These are phyloP conservation scores for Polia nebulosa DNA, from an alignment of 2,888 invertebrate genomes.

Conservation along the genomic window DNA sequence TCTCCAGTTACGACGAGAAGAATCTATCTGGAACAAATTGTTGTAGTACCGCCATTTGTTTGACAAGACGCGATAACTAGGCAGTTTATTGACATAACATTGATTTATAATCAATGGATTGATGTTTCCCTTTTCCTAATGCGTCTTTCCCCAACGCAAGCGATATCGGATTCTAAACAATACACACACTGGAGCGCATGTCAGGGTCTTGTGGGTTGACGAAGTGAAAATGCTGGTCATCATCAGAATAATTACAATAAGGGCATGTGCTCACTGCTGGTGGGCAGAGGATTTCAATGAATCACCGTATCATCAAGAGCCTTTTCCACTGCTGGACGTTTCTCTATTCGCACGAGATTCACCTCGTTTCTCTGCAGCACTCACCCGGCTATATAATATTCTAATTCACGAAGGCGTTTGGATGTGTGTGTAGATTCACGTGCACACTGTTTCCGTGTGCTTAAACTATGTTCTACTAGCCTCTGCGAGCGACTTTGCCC, in stretches of 20 bases:
- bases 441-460: no score
- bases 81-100: constrained; percentile 39
- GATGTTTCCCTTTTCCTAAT: constrained; percentile 29
- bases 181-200: constrained; percentile 27
- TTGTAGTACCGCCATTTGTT: constrained; percentile 44
- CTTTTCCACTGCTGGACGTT: no score
- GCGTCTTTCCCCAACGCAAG: constrained; percentile 24
- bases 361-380: no score
- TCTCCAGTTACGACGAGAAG: neutral
- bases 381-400: no score
- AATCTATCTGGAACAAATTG: constrained; percentile 18
- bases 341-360: no score
- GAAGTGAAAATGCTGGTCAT: neutral
- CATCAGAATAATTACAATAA: neutral
- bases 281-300: no score
- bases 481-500: no score
- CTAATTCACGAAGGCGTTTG: no score
- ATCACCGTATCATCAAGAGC: no score
- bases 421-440: no score
- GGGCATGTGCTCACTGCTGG: neutral
- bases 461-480: no score
- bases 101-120: constrained; percentile 35
- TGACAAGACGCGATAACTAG: constrained; percentile 30
- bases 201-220: neutral
- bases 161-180: constrained; percentile 39